Base-by-base conservation (phyloP, 2,797 vertebrate genomes). In the Helostoma temminkii region DNA sequence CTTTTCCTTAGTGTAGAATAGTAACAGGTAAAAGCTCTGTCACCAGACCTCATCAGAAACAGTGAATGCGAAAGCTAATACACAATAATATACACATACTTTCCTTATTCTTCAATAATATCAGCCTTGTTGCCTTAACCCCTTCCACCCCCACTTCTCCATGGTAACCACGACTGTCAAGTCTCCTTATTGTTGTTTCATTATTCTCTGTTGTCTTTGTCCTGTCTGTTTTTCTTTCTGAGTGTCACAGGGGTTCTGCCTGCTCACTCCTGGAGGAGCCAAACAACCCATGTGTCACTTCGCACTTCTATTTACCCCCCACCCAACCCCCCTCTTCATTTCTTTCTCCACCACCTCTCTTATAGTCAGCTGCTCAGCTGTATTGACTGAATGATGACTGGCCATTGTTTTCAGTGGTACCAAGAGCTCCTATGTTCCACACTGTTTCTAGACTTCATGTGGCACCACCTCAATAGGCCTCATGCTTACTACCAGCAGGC, bases 321-420 rank as follows among this genome's bases (percentile, higher is more conserved):
- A 22, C 9, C 5, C 19, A 21, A 42, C 25, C 19, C 49, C n/a
- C 1, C 6, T 39, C 9, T 19, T 22, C 9, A 37, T 30, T 30
- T 18, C 49, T n/a, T 34, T 16, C 5, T 21, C 41, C 50, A 9
- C 39, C 48, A 15, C 58, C 57, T 52, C 62, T 30, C 45, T n/a
- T 36, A 52, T 39, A 65, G 84, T 88, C 78, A 82, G 82, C 71
- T 75, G 76, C 68, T 67, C 57, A 32, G 54, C 58, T 77, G 71
- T 26, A 24, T 42, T 74, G 69, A 66, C 66, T 73, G 70, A 70
- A 45, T 43, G 30, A 50, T 79, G 72, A 75, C 80, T 79, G 71
- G 6, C 62, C 60, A 71, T 91, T 91, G 85, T 88, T 61, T 43
- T 30, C 66, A 24, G 76, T 75, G 22, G 85, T 92, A 90, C 92